A percentile compares a stretch with the other conserved stretches of the same genome.
phyloP scores from a whole-genome alignment of 2,888 invertebrate species.

The Carcina quercana region DNA sequence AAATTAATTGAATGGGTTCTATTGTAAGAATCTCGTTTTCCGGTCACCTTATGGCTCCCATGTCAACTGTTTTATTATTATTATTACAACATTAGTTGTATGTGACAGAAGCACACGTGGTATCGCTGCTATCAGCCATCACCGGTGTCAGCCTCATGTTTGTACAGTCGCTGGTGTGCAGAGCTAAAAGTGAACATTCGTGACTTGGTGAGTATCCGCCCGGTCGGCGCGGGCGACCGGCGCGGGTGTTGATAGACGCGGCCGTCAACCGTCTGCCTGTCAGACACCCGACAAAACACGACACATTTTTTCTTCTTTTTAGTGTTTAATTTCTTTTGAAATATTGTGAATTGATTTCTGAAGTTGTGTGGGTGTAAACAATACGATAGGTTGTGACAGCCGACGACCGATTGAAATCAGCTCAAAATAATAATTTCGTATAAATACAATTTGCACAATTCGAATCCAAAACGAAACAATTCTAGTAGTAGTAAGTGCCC shows the following conservation, averaged over 20 bases:
- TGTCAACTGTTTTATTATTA: too few species aligned
- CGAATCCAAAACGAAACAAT: too few species aligned
- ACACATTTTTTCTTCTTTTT: conserved; percentile 12
- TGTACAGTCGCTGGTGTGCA: conserved; percentile 33
- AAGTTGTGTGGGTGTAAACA: background rate
- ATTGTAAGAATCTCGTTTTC: too few species aligned
- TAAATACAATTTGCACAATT: too few species aligned
- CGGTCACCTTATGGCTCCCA: too few species aligned
- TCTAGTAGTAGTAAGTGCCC: too few species aligned
- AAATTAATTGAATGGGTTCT: too few species aligned
- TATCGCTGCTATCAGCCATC: conserved; percentile 28
- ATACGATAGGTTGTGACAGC: too few species aligned
- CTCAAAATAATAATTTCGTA: too few species aligned
- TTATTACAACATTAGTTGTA: conserved; percentile 8
- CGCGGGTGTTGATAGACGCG: conserved; percentile 45
- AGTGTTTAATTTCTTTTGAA: conserved; percentile 11
- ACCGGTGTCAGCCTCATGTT: conserved; percentile 39
- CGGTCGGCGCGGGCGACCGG: conserved; percentile 25
- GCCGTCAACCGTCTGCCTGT: conserved; percentile 27
- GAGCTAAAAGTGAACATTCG: conserved; percentile 23
- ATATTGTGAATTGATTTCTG: background rate
- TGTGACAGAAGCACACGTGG: conserved; percentile 7
- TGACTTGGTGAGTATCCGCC: conserved; percentile 45
- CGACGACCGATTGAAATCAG: too few species aligned
- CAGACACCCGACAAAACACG: conserved; percentile 11